These are phyloP conservation scores for Branchellion lobata DNA, from an alignment of 2,888 invertebrate species.

Conservation along the genomic window DNA sequence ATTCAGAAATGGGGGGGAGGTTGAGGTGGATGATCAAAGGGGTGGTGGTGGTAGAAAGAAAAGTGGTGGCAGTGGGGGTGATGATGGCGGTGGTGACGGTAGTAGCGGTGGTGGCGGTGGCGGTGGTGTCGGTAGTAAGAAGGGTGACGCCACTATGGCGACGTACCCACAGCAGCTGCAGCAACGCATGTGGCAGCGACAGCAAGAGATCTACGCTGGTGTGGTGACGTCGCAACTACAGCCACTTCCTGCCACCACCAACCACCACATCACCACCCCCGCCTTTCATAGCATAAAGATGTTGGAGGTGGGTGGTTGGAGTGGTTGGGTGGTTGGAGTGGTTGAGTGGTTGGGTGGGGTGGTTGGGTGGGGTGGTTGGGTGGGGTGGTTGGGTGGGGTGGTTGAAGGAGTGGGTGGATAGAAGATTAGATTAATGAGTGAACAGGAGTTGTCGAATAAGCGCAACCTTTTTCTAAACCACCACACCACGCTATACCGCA, in stretches of 20 bases:
- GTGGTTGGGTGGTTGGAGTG: too few relatives aligned
- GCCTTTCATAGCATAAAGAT: constrained; percentile 80
- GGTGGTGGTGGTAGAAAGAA: constrained; percentile 11
- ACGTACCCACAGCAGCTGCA: constrained; percentile 57
- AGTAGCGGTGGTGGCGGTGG: constrained; percentile 50
- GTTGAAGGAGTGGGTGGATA: too few relatives aligned
- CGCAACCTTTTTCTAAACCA: too few relatives aligned
- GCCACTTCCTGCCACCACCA: too few relatives aligned
- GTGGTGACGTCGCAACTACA: too few relatives aligned
- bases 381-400: too few relatives aligned
- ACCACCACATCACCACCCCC: constrained; percentile 54
- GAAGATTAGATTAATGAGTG: too few relatives aligned
- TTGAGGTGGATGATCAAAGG: neutral
- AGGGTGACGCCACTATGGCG: neutral
- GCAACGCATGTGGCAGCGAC: constrained; percentile 59
- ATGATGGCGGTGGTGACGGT: constrained; percentile 61
- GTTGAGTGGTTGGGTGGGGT: too few relatives aligned
- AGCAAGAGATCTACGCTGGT: neutral
- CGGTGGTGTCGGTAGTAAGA: constrained; percentile 52
- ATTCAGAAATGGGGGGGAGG: constrained; percentile 50
- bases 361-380: too few relatives aligned
- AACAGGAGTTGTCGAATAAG: too few relatives aligned
- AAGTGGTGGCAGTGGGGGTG: constrained; percentile 56
- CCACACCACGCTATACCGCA: too few relatives aligned
- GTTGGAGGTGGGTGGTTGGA: constrained; percentile 69